Conservation (phyloP, 2,113 vertebrate genomes). For the Rhinolophus ferrumequinum region DNA sequence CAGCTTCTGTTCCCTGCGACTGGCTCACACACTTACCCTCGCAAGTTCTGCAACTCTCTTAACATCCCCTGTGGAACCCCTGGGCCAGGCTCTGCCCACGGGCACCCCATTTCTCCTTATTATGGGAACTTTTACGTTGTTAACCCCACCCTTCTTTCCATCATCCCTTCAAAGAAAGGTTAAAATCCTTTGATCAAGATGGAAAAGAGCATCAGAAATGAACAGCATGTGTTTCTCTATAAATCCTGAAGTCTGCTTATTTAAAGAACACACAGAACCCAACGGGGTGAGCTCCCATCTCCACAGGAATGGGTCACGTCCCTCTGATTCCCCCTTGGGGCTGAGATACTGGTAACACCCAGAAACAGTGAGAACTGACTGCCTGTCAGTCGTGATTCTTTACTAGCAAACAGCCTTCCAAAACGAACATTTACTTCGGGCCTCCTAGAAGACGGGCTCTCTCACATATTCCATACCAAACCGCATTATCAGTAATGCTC, state of each 20-base stretch:
- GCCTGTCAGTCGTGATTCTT: conserved; percentile 10
- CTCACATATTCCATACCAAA: not conserved
- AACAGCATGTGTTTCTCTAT: not conserved
- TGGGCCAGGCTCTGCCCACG: fast-evolving
- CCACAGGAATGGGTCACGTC: not conserved
- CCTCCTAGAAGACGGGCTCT: not conserved
- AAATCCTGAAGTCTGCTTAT: not conserved
- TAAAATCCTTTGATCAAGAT: not conserved
- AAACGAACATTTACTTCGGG: not conserved
- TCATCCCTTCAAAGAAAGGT: not conserved
- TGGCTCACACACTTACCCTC: fast-evolving
- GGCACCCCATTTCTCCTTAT: not conserved
- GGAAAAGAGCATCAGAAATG: not conserved
- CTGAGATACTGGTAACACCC: not conserved
- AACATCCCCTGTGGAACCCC: no score
- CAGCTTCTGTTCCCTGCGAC: not conserved
- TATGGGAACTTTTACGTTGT: not conserved
- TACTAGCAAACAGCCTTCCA: conserved; percentile 70
- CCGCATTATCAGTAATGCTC: not conserved
- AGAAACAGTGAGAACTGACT: conserved; percentile 44
- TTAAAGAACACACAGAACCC: not conserved
- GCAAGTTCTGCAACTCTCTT: fast-evolving
- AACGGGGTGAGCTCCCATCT: not conserved
- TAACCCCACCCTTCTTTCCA: not conserved
- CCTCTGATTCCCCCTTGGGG: not conserved